Evolutionary conservation across 2,113 vertebrate genomes (phyloP).

Genomic region (Murina feae): DNA sequence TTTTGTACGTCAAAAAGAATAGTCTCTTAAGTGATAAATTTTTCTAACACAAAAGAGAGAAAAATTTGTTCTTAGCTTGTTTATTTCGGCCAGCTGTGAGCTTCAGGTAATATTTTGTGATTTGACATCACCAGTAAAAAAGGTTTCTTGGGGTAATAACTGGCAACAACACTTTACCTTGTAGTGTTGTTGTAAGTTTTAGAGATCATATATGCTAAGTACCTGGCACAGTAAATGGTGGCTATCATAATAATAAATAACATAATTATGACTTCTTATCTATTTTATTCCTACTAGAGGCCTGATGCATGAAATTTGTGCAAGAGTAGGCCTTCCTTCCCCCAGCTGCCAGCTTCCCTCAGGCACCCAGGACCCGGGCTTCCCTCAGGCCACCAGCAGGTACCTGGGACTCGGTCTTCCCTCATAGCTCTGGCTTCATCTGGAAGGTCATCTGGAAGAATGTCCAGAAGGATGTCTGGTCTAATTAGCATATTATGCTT

Average conservation of each 20-base stretch:
- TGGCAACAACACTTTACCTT: not conserved
- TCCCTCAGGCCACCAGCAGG: too few relatives aligned
- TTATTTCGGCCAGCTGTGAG: constrained; percentile 22
- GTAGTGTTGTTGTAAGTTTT: not conserved
- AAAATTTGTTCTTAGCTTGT: constrained; percentile 27
- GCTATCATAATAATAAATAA: not conserved
- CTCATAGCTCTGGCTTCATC: too few relatives aligned
- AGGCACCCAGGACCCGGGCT: too few relatives aligned
- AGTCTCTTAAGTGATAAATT: constrained; percentile 19
- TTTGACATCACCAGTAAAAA: not conserved
- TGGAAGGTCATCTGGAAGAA: too few relatives aligned
- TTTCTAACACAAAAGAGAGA: constrained; percentile 15
- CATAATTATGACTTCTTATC: not conserved
- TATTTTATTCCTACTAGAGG: not conserved
- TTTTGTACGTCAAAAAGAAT: constrained; percentile 24
- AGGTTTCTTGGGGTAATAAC: constrained; percentile 36
- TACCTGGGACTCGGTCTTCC: too few relatives aligned
- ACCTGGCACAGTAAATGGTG: not conserved
- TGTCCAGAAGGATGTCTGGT: too few relatives aligned
- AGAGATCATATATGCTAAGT: not conserved
- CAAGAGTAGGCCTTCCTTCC: too few relatives aligned
- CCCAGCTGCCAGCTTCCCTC: too few relatives aligned
- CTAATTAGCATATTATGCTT: too few relatives aligned
- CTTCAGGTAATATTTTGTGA: constrained; percentile 33
- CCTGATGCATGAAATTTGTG: too few relatives aligned